Percentiles rank a stretch among this genome's conserved stretches.
phyloP scores from a whole-genome alignment of 2,113 vertebrate genomes.

The Pseudopipra pipra region DNA sequence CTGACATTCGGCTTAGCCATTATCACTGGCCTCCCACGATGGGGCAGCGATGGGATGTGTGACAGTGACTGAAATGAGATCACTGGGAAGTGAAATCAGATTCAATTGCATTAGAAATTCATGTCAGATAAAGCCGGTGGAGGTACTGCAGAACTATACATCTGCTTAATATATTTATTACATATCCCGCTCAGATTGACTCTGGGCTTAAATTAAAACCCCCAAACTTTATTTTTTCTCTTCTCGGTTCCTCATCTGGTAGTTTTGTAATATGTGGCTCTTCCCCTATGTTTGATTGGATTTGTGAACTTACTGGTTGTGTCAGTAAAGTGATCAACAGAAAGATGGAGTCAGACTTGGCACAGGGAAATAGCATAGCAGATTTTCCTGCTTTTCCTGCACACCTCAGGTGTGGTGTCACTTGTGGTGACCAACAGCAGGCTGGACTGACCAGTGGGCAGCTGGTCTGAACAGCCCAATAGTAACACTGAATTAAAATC shows the following conservation, averaged over 20 bases:
- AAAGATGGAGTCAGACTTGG: neutral
- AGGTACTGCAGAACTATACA: neutral
- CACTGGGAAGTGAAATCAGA: neutral
- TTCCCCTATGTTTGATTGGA: neutral
- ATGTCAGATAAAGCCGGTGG: neutral
- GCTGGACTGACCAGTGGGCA: neutral
- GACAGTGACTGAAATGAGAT: neutral
- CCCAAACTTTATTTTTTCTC: neutral
- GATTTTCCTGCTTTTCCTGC: neutral
- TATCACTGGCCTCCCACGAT: rapidly evolving
- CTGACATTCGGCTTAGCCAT: neutral
- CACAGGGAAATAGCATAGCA: rapidly evolving
- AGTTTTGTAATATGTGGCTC: neutral
- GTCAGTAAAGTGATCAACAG: neutral
- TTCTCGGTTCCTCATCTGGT: neutral
- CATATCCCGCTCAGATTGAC: neutral
- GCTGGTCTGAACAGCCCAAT: neutral
- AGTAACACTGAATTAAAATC: neutral
- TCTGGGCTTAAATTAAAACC: neutral
- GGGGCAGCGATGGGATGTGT: neutral
- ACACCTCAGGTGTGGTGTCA: neutral
- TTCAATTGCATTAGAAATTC: conserved; percentile 47
- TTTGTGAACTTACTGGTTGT: neutral
- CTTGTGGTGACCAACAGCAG: neutral
- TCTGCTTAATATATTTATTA: conserved; percentile 35